Evolutionary conservation across 1,140 invertebrate species (phyloP), one percentile per base, ranked within the genome.

Genomic region (Rhagoletis pomonella): DNA sequence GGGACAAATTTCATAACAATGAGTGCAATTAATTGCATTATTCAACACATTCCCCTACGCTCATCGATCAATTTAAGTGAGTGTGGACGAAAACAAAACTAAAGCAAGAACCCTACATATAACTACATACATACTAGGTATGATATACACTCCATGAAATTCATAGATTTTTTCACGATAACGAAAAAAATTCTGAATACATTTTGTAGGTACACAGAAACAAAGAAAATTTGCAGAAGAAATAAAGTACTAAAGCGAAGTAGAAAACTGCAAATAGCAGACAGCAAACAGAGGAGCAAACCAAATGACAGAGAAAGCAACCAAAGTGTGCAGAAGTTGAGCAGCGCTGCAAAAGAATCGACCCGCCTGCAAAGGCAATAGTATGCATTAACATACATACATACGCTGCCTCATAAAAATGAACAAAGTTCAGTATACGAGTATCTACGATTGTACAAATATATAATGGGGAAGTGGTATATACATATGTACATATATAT

Each of bases 1-100:
- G 73, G 73, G 50, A 29, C 73, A 81, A 55, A 81, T 81, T 81
- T 55, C 73, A 55, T 81, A 81, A 81, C 73, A 81, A 81, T 58
- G 73, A 81, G 44, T 81, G 73, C 73, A 81, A 55, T 81, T 81
- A 81, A 81, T 81, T 81, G 73, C 73, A 81, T 81, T 81, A 81
- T 81, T 81, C 73, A 81, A 81, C 73, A 81, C 73, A 50, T 19
- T n/a, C n/a, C 73, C 67, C 44, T 7, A 81, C 44, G 50, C 44
- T 47, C 73, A 19, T 81, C 17, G 73, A 81, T 55, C 73, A 19
- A 29, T 55, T 81, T 81, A 81, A 81, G 73, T 81, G 50, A 55
- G 17, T 50, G 17, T 55, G 9, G 50, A n/a, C 42, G 44, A 3
- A 6, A 4, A 47, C 12, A 17, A 73, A 73, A 73, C 14, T n/a